Conservation (phyloP, 2,113 vertebrate species). For the Myxocyprinus asiaticus region DNA sequence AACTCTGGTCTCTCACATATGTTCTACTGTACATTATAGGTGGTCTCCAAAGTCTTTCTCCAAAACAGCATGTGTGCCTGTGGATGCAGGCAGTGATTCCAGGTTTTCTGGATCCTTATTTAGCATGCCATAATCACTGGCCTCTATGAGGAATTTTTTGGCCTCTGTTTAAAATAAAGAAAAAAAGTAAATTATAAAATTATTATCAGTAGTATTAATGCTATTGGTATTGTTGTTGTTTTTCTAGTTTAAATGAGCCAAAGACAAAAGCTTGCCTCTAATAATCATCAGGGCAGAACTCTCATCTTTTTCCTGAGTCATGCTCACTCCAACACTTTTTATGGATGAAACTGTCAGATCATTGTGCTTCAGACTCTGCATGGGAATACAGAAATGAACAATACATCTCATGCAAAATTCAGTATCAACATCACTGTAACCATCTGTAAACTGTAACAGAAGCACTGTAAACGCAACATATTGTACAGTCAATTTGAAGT, state of each 20-base stretch:
- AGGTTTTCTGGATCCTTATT: background rate
- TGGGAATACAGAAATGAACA: no score
- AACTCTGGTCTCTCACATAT: background rate
- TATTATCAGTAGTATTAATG: no score
- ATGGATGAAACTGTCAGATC: conserved; percentile 63
- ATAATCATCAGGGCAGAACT: conserved; percentile 61
- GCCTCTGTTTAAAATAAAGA: background rate
- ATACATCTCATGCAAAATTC: no score
- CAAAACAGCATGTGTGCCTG: background rate
- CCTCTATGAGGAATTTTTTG: background rate
- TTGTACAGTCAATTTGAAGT: no score
- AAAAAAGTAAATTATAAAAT: background rate
- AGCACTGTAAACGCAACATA: no score
- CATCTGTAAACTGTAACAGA: no score
- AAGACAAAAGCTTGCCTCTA: conserved; percentile 54
- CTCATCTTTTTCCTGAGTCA: conserved; percentile 52
- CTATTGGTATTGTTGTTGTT: no score
- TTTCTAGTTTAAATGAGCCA: background rate
- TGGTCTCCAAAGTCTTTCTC: background rate
- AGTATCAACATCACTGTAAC: no score
- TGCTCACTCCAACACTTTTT: conserved; percentile 59
- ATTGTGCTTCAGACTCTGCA: conserved; percentile 43
- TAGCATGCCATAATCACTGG: background rate
- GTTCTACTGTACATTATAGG: no score
- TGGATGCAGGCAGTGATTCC: background rate